Base-by-base conservation (phyloP, 2,797 vertebrate species). In the Pipistrellus pipistrellus region DNA sequence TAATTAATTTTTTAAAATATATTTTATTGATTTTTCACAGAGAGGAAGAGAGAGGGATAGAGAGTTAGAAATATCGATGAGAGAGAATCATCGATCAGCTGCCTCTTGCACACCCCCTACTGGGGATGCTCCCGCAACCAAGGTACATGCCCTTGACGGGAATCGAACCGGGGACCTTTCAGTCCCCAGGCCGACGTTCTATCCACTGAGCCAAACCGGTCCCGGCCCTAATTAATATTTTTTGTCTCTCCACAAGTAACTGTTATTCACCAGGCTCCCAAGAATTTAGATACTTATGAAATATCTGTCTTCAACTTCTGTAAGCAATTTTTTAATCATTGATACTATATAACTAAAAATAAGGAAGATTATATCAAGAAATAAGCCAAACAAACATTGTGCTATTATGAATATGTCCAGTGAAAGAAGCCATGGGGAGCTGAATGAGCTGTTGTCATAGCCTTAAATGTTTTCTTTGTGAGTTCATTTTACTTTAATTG, bases 401-500 rank as follows among this genome's bases (percentile, higher is more conserved):
- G 25, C 23, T 90, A 69, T 97, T 96, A 96, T 96, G 97, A 97
- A 87, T 86, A 97, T 92, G 72, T 96, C 92, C 97, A 96, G 94
- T 97, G 96, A 97, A 88, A 97, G 81, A 97, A 98, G 57, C n/a
- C 91, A 96, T 75, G 82, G 77, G 95, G 90, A 80, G 10, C 72
- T 84, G 41, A 90, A 97, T 15, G 59, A 91, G 88, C 91, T 94
- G 5, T 88, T 97, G 55, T 94, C 77, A 88, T 94, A 96, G 91
- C 8, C 73, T 80, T 85, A 95, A 95, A 94, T 81, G 62, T 84
- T 92, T 95, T 92, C 23, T 97, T 96, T 96, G 93, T 97, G 85
- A 76, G 86, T 96, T 95, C 96, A 96, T 96, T 97, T 98, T 95
- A 95, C 35, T 97, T 97, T 98, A 98, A 98, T 97, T 97, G 96